Evolutionary conservation across 2,888 invertebrate genomes (phyloP).

Genomic region (Deroplatys truncata): DNA sequence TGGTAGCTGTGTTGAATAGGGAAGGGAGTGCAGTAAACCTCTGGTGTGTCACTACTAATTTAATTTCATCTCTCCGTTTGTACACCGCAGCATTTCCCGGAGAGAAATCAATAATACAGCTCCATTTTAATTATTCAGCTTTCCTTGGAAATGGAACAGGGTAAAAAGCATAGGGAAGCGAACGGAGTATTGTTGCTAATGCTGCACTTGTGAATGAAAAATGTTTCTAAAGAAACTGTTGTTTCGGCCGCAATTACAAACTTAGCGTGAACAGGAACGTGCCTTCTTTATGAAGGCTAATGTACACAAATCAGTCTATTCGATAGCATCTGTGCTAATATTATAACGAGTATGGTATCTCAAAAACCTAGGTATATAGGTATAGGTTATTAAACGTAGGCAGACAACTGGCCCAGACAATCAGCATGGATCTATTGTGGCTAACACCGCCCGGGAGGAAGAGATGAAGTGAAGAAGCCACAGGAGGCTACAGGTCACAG

Average conservation of each 20-base stretch:
- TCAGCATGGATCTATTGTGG: no score
- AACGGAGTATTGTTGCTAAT: not conserved
- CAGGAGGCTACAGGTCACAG: no score
- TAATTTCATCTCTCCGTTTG: not conserved
- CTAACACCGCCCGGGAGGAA: no score
- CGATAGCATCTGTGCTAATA: no score
- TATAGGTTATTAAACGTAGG: no score
- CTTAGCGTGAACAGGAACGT: not conserved
- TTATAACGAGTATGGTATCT: no score
- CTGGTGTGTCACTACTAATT: not conserved
- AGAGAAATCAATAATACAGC: not conserved
- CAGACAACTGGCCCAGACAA: no score
- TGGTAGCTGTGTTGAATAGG: not conserved
- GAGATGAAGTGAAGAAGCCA: no score
- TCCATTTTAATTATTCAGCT: not conserved
- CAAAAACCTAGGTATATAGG: no score
- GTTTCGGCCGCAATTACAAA: not conserved
- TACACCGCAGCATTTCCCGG: not conserved
- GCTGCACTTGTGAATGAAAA: not conserved
- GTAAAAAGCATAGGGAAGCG: not conserved
- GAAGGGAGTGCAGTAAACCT: not conserved
- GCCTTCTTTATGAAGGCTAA: not conserved
- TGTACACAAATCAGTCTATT: no score
- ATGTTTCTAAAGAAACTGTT: not conserved
- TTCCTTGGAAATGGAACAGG: not conserved